Evolutionary conservation across 2,113 vertebrate genomes (phyloP).

Genomic region (Chloropsis hardwickii): DNA sequence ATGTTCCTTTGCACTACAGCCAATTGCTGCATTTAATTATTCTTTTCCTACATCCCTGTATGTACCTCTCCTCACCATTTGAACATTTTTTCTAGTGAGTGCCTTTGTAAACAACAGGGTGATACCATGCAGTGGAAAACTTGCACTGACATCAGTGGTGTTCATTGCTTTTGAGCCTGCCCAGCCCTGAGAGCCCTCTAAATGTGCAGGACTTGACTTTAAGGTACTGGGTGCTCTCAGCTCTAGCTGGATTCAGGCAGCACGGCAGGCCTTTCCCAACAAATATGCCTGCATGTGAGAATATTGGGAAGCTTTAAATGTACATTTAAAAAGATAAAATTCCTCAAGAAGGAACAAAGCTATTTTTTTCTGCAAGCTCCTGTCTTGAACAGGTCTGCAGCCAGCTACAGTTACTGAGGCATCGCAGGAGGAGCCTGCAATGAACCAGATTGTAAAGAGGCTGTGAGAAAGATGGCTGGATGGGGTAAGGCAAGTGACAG

Average conservation of each 20-base stretch:
- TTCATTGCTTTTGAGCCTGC: background rate
- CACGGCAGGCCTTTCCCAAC: background rate
- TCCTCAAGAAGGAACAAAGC: background rate
- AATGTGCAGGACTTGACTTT: background rate
- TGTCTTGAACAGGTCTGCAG: background rate
- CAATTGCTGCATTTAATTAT: constrained; percentile 22
- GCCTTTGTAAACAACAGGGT: background rate
- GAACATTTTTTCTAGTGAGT: background rate
- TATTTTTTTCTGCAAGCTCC: background rate
- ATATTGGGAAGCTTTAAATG: background rate
- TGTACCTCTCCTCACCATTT: background rate
- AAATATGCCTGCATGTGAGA: background rate
- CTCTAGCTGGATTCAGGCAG: background rate
- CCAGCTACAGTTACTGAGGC: background rate
- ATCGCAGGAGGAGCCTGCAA: background rate
- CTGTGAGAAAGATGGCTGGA: background rate
- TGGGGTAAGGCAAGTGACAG: background rate
- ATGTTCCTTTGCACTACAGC: background rate
- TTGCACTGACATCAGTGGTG: background rate
- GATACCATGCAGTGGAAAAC: background rate
- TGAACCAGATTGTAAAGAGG: background rate
- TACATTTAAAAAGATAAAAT: background rate
- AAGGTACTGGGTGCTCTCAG: background rate
- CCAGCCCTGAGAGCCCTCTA: background rate
- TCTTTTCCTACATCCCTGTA: background rate